phyloP scores from a whole-genome alignment of 2,888 invertebrate genomes.

The Dinocampus coccinellae region DNA sequence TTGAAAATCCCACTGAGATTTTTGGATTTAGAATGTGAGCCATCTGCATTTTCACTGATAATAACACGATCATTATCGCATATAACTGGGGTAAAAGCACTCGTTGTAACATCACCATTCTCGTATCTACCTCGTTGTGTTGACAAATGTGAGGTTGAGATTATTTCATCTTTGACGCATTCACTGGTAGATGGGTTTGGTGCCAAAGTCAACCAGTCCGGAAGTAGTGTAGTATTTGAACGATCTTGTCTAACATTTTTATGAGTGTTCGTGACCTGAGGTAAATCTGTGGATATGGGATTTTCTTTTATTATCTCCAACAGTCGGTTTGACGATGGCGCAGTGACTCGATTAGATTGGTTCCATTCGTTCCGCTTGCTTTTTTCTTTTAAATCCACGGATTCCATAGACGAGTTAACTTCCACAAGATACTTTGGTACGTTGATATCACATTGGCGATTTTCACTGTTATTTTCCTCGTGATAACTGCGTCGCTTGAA shows the following conservation, averaged over 20 bases:
- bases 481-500: slow-evolving; percentile 76
- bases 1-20: slow-evolving; percentile 28
- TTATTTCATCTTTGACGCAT: slow-evolving; percentile 14
- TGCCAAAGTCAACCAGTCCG: slow-evolving; percentile 66
- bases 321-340: slow-evolving; percentile 49
- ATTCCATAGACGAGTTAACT: slow-evolving; percentile 29
- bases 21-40: slow-evolving; percentile 19
- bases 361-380: slow-evolving; percentile 22
- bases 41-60: slow-evolving; percentile 27
- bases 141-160: slow-evolving; percentile 39
- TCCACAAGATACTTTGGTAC: slow-evolving; percentile 53
- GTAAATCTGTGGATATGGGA: slow-evolving; percentile 38
- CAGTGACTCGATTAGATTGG: slow-evolving; percentile 27
- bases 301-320: slow-evolving; percentile 62
- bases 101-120: slow-evolving; percentile 27
- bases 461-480: slow-evolving; percentile 57
- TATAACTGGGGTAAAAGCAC: slow-evolving; percentile 35
- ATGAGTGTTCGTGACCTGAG: slow-evolving; percentile 4
- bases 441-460: slow-evolving; percentile 44
- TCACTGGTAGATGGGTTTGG: slow-evolving; percentile 45
- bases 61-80: slow-evolving; percentile 20
- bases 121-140: slow-evolving; percentile 36
- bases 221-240: slow-evolving; percentile 59
- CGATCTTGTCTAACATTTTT: slow-evolving; percentile 53
- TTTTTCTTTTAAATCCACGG: slow-evolving; percentile 13